Conservation (phyloP, 37 sponge, comb jelly and placozoan genomes). For the Oopsacas minuta region DNA sequence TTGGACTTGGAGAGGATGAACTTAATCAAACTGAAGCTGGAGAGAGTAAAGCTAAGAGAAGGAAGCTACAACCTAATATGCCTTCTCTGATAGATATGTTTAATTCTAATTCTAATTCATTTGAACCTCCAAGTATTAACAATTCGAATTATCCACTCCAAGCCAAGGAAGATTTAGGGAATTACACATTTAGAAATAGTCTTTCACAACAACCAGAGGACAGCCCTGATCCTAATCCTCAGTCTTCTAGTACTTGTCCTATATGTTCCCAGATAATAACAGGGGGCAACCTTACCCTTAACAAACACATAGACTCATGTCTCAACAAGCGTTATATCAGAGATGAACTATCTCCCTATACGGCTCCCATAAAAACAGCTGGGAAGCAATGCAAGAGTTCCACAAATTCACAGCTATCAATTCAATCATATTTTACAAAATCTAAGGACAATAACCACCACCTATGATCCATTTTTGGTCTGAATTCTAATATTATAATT, state of each 20-base stretch:
- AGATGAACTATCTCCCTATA: background rate
- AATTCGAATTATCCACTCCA: background rate
- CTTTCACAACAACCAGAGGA: background rate
- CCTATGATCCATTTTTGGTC: too few species aligned
- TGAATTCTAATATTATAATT: too few species aligned
- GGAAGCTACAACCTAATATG: background rate
- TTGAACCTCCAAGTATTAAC: background rate
- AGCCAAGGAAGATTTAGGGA: background rate
- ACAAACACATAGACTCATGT: slow-evolving; percentile 73
- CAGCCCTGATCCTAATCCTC: background rate
- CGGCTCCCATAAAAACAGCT: background rate
- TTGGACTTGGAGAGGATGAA: background rate
- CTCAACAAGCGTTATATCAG: slow-evolving; percentile 29
- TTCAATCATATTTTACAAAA: background rate
- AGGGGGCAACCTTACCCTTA: slow-evolving; percentile 36
- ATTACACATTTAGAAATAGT: background rate
- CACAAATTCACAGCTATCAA: background rate
- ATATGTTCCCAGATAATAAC: slow-evolving; percentile 29
- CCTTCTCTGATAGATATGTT: background rate
- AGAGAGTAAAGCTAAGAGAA: background rate
- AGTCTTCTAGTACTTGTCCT: slow-evolving; percentile 30
- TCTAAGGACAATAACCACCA: background rate
- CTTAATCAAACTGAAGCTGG: background rate
- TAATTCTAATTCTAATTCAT: background rate
- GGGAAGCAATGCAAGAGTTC: background rate